These are phyloP conservation scores for Drosophila algonquin DNA, from an alignment of 2,888 invertebrate species.

Conservation along the genomic window DNA sequence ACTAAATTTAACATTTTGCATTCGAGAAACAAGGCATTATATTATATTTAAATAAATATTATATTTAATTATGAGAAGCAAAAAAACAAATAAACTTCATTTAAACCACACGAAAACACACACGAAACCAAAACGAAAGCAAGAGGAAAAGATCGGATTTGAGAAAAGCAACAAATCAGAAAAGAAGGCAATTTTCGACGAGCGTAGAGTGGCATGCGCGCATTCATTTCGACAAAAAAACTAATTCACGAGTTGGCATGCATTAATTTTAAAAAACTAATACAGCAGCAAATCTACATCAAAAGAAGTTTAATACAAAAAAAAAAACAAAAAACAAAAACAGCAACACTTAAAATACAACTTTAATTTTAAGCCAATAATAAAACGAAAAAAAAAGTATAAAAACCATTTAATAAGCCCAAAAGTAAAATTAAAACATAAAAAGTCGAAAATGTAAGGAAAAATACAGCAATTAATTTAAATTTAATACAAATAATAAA, in stretches of 20 bases:
- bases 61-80: slow-evolving; percentile 81
- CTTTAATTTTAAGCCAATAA: slow-evolving; percentile 75
- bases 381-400: slow-evolving; percentile 58
- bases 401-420: slow-evolving; percentile 60
- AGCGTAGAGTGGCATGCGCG: slow-evolving; percentile 46
- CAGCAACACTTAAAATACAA: slow-evolving; percentile 68
- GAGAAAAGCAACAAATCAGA: slow-evolving; percentile 37
- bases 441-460: slow-evolving; percentile 47
- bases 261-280: slow-evolving; percentile 60
- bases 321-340: slow-evolving; percentile 40
- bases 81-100: slow-evolving; percentile 76
- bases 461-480: slow-evolving; percentile 65
- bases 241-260: slow-evolving; percentile 57
- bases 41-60: slow-evolving; percentile 82
- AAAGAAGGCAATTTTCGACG: slow-evolving; percentile 50
- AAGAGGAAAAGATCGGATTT: slow-evolving; percentile 39
- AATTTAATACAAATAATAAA: slow-evolving; percentile 61
- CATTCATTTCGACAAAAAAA: slow-evolving; percentile 55
- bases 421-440: slow-evolving; percentile 49
- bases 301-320: slow-evolving; percentile 11
- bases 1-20: slow-evolving; percentile 81
- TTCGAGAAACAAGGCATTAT: slow-evolving; percentile 81
- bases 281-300: slow-evolving; percentile 26
- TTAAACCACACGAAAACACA: slow-evolving; percentile 63
- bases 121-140: slow-evolving; percentile 37